Conservation (phyloP, 2,888 invertebrate genomes). For the Schizaphis graminum region DNA sequence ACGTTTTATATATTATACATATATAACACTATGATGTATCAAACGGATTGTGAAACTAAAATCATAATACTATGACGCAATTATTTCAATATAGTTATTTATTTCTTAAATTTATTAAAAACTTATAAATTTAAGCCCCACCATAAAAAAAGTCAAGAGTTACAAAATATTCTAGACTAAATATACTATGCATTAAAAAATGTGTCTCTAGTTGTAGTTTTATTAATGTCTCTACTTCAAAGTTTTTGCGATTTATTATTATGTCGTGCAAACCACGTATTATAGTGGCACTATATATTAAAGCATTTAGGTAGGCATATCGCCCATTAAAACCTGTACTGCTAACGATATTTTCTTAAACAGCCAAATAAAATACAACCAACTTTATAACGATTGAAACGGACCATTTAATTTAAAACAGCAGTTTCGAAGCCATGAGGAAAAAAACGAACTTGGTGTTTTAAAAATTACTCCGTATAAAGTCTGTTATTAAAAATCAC, state of each 20-base stretch:
- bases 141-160: neutral
- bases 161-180: neutral
- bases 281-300: neutral
- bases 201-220: conserved; percentile 27
- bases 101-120: neutral
- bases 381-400: conserved; percentile 41
- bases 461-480: neutral
- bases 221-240: conserved; percentile 39
- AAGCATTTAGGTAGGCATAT: conserved; percentile 25
- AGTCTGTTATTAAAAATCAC: neutral
- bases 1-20: neutral
- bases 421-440: neutral
- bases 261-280: conserved; percentile 46
- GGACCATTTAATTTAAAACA: conserved; percentile 41
- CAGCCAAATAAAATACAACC: conserved; percentile 37
- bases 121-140: neutral
- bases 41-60: neutral
- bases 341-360: conserved; percentile 43
- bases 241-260: conserved; percentile 58
- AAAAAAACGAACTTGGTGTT: neutral
- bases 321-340: conserved; percentile 42
- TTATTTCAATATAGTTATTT: neutral
- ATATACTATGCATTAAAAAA: neutral
- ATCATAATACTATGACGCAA: neutral
- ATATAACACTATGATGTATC: neutral